These are phyloP conservation scores for Lagopus leucura DNA, from an alignment of 2,113 vertebrate genomes.

Conservation along the genomic window DNA sequence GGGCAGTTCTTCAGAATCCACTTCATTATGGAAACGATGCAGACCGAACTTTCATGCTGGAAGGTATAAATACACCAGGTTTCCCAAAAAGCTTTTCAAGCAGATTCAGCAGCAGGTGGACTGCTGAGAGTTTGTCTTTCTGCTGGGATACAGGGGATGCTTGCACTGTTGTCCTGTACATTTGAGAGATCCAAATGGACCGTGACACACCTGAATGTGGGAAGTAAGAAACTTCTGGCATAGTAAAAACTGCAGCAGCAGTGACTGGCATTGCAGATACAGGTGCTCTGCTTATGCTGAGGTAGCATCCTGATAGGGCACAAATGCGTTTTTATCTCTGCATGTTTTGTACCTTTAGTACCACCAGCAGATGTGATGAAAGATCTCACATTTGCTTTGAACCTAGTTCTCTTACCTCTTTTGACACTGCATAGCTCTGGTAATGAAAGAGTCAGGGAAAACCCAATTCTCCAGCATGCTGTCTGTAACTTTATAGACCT, in stretches of 20 bases:
- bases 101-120: background rate
- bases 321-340: background rate
- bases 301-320: background rate
- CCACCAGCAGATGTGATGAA: background rate
- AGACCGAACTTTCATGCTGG: background rate
- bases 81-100: background rate
- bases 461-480: accelerated
- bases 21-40: background rate
- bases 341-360: background rate
- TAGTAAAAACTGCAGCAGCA: background rate
- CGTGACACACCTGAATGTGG: background rate
- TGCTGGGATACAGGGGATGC: background rate
- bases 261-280: background rate
- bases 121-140: background rate
- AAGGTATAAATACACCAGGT: background rate
- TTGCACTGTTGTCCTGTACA: background rate
- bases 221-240: background rate
- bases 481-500: background rate
- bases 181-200: background rate
- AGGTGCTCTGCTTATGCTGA: background rate
- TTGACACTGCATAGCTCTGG: background rate
- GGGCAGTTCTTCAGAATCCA: background rate
- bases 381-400: background rate
- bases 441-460: background rate
- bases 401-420: background rate